A percentile compares a stretch with the other conserved stretches of the same genome.
phyloP scores from a whole-genome alignment of 1,140 invertebrate genomes.

The Trachymyrmex cornetzi region DNA sequence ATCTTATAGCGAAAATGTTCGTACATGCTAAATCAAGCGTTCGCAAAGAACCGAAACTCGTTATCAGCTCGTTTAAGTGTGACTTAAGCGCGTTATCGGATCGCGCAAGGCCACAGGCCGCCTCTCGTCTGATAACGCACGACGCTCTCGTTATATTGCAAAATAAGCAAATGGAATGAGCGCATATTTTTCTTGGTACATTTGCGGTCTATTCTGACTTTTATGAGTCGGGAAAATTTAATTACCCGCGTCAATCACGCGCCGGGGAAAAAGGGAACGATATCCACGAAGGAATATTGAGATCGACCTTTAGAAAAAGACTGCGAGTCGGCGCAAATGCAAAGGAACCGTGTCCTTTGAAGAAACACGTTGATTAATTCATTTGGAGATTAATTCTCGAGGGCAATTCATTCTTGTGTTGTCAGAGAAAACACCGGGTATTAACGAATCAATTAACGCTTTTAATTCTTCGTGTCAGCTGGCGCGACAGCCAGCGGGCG shows the following conservation, averaged over 20 bases:
- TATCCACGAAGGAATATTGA: neutral
- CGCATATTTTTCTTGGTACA: neutral
- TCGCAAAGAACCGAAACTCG: conserved; percentile 34
- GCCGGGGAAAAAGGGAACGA: neutral
- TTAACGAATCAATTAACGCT: conserved; percentile 32
- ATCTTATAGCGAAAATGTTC: neutral
- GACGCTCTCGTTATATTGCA: conserved; percentile 9
- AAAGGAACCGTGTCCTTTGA: neutral
- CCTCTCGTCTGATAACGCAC: conserved; percentile 57
- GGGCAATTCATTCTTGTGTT: neutral
- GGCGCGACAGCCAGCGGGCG: neutral
- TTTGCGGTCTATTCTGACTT: neutral
- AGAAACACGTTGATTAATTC: conserved; percentile 23
- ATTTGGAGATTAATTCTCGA: conserved; percentile 27
- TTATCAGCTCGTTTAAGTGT: conserved; percentile 48
- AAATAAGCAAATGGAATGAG: neutral
- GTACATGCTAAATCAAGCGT: neutral
- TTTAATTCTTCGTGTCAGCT: conserved; percentile 14
- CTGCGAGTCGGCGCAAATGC: neutral
- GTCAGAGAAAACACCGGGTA: neutral
- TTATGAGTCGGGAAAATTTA: conserved; percentile 8
- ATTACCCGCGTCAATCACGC: conserved; percentile 42
- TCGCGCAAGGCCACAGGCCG: conserved; percentile 68
- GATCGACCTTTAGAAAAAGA: neutral
- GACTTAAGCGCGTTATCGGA: conserved; percentile 65